Percentiles rank a stretch among this genome's conserved stretches.
These are phyloP conservation scores for Casuarius casuarius DNA, from an alignment of 2,113 vertebrate genomes.

Conservation along the genomic window DNA sequence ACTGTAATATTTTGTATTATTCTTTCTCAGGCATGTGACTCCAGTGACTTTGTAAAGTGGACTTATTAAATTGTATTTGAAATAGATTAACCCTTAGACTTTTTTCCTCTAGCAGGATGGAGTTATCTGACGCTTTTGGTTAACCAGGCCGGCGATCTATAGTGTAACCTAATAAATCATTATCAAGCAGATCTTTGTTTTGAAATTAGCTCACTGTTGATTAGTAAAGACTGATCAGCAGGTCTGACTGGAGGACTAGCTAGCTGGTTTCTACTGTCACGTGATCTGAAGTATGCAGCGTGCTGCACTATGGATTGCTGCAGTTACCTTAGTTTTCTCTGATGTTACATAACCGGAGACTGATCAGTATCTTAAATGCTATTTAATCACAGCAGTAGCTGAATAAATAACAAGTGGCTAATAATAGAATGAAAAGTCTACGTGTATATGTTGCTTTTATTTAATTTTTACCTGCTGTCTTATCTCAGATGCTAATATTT, in stretches of 20 bases:
- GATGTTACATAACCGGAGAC: neutral
- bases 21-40: neutral
- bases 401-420: neutral
- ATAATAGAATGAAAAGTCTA: neutral
- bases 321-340: neutral
- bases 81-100: neutral
- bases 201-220: fast-evolving
- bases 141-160: neutral
- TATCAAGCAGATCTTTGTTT: neutral
- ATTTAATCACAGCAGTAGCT: neutral
- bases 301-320: neutral
- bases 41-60: neutral
- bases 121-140: neutral
- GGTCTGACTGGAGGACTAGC: neutral
- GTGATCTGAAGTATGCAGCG: fast-evolving
- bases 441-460: neutral
- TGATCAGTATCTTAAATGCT: neutral
- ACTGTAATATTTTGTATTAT: neutral
- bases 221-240: neutral
- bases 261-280: neutral
- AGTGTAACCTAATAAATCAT: neutral
- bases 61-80: neutral
- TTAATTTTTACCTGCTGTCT: neutral
- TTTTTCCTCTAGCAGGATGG: neutral
- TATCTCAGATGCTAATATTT: neutral